Conservation (phyloP, 2,888 invertebrate genomes). For the Idaea aversata region DNA sequence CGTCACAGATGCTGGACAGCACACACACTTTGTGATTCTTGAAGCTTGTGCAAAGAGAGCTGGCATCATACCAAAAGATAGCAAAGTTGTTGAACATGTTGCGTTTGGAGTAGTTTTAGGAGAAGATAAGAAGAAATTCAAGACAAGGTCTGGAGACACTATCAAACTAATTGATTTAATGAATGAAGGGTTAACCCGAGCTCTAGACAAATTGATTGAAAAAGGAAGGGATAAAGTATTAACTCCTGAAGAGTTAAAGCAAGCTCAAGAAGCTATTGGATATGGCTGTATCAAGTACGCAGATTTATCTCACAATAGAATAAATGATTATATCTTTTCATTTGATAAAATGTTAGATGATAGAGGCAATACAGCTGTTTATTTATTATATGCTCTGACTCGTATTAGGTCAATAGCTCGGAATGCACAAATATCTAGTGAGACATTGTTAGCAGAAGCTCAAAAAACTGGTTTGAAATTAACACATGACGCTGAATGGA, state of each 20-base stretch:
- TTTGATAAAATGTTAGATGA: conserved; percentile 99
- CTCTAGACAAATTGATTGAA: conserved; percentile 90
- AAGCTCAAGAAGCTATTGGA: conserved; percentile 94
- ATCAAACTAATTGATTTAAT: conserved; percentile 92
- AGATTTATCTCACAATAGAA: conserved; percentile 95
- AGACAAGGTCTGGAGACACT: conserved; percentile 98
- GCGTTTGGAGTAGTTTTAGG: conserved; percentile 98
- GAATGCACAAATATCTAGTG: conserved; percentile 84
- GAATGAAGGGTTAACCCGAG: conserved; percentile 93
- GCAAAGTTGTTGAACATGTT: conserved; percentile 92
- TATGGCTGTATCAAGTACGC: conserved; percentile 99
- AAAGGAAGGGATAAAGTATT: conserved; percentile 93
- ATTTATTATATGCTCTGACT: conserved; percentile 96
- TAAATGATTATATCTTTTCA: conserved; percentile 97
- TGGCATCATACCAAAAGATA: conserved; percentile 83
- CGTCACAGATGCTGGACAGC: conserved; percentile 97
- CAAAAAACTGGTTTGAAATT: conserved; percentile 83
- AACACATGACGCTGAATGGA: conserved; percentile 96
- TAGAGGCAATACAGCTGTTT: conserved; percentile 99
- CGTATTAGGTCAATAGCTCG: conserved; percentile 95
- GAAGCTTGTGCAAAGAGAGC: conserved; percentile 89
- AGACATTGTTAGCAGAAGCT: conserved; percentile 82
- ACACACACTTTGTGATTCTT: conserved; percentile 84
- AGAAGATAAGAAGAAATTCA: conserved; percentile 99
- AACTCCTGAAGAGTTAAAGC: conserved; percentile 87